Base-by-base conservation (phyloP, 1,140 invertebrate species). In the Ceratoteleas bidentatus region DNA sequence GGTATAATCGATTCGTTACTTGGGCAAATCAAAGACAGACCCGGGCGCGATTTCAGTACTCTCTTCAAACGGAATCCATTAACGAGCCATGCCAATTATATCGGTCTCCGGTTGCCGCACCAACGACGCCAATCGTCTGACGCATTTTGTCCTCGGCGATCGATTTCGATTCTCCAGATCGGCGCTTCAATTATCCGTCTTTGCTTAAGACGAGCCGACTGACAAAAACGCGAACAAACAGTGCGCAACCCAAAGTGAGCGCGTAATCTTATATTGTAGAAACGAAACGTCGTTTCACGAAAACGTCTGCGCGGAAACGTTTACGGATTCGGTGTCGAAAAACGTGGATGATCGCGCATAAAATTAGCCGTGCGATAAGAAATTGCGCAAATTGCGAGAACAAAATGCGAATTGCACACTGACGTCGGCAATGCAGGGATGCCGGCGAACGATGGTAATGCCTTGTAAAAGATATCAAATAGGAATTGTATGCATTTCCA, bases 351-450 rank as follows among this genome's bases (percentile, higher is more conserved):
- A 11, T 11, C 34, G 15, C 14, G 61, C 14, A 52, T 52, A 62
- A 52, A 62, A 38, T 52, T 62, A 38, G 43, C 32, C 10, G 14
- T 50, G 33, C 34, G 56, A 69, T 69, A 69, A 69, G 54, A 61
- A 60, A 61, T 61, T 60, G 53, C n/a, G n/a, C n/a, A n/a, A n/a
- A n/a, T n/a, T n/a, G 11, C 38, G 54, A 13, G 47, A 74, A 45
- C 50, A 47, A 76, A 69, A 40, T 47, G 36, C 8, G 33, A 9
- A 15, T 53, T 49, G 38, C 32, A 68, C 72, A 66, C 49, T 61
- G 16, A 58, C 14, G 68, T 61, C 68, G 68, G 68, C 68, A 66
- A 0, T 61, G 69, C 54, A 80, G 64, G 60, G 16, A 81, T 52
- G 14, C 52, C 14, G 5, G 47, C 50, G 32, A 65, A 33, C n/a